These are phyloP conservation scores for Alviniconcha marisindica DNA, from an alignment of 1,140 invertebrate species.

Conservation along the genomic window DNA sequence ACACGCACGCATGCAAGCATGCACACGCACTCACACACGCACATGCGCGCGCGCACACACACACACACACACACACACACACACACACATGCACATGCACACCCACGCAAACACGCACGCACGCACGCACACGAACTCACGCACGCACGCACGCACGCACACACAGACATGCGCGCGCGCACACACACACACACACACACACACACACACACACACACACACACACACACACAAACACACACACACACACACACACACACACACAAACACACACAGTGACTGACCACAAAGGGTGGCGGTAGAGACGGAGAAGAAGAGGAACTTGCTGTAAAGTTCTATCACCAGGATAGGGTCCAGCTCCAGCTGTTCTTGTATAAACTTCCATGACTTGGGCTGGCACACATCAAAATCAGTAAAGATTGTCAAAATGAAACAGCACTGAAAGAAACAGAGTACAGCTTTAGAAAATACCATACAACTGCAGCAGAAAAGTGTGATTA, in stretches of 20 bases:
- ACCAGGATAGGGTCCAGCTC: slow-evolving; percentile 46
- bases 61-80: slow-evolving; percentile 18
- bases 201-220: slow-evolving; percentile 22
- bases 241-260: background rate
- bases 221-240: background rate
- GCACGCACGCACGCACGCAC: background rate
- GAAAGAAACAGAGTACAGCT: too few species aligned
- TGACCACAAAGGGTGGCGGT: slow-evolving; percentile 61
- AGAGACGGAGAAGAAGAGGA: slow-evolving; percentile 60
- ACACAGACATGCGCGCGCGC: background rate
- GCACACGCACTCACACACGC: background rate
- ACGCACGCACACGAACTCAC: background rate
- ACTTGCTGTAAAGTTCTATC: slow-evolving; percentile 52
- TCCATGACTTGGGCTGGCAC: slow-evolving; percentile 52
- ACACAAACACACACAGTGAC: slow-evolving; percentile 18
- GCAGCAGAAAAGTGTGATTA: too few species aligned
- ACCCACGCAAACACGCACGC: background rate
- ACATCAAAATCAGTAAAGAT: background rate
- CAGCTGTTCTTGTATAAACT: slow-evolving; percentile 50
- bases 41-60: background rate
- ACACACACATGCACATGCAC: background rate
- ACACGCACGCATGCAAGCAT: background rate
- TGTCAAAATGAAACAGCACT: background rate
- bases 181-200: background rate
- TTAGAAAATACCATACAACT: too few species aligned